Evolutionary conservation across 35 echinoderm and acorn worm species (phyloP), one percentile per base, ranked within the genome.

Genomic region (Heliocidaris erythrogramma): DNA sequence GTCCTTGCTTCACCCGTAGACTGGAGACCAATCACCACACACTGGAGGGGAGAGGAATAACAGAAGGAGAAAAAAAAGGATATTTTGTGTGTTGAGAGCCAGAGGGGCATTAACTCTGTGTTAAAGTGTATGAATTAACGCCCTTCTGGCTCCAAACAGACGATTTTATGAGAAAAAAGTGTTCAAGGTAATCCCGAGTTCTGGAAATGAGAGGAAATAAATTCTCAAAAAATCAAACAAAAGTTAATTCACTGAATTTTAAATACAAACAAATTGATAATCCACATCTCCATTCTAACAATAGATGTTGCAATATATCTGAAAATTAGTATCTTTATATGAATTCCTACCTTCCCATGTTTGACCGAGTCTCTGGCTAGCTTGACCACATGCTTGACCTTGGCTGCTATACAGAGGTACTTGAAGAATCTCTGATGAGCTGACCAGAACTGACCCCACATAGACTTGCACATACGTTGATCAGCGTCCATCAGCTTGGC

Each of bases 391-490:
- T 96, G 94, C 92, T 95, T 95, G n/a, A 99, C 98, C 92, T 99
- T 99, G 59, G 98, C 96, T 0, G 98, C 98, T 65, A 99, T 99
- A 89, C 98, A 99, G 32, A 99, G 95, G 49, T 99, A 99, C 92
- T 99, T 99, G 69, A 99, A 99, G 96, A 99, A 99, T 10, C 98
- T 94, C 94, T 99, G 98, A 49, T 99, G 98, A 32, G 98, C 95
- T 48, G 98, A 97, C 98, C 98, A 99, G 95, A 99, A 99, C 94
- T 99, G 98, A 90, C 96, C 98, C 98, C 98, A 99, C 98, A 99
- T 99, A 31, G 96, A 97, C 93, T 99, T 99, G 31, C 94, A 94
- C 95, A 99, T 97, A 24, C 98, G 94, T 27, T 97, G 96, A 59
- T 99, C 98, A 1, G 96, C 98, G 61, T 95, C 95, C 93, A 99